Percentiles rank a stretch among this genome's conserved stretches.
These are phyloP conservation scores for Scaptomyza flava DNA, from an alignment of 2,888 invertebrate species.

Conservation along the genomic window DNA sequence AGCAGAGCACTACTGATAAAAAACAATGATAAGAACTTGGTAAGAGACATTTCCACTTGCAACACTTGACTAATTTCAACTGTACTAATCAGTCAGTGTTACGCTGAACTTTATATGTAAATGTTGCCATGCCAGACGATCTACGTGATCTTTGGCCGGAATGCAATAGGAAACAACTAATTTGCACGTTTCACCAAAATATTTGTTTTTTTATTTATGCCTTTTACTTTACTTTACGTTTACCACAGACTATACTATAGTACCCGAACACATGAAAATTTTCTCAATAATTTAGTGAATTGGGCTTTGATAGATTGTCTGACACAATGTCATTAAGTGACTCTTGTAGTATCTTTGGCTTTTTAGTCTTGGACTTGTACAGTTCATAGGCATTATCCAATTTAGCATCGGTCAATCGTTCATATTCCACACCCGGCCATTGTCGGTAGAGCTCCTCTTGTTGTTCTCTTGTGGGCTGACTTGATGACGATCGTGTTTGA, in stretches of 20 bases:
- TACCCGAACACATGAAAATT: neutral
- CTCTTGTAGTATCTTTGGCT: neutral
- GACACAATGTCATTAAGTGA: neutral
- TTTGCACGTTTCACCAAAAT: slow-evolving; percentile 60
- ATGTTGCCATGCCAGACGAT: slow-evolving; percentile 15
- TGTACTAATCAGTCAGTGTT: slow-evolving; percentile 28
- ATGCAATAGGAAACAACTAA: slow-evolving; percentile 56
- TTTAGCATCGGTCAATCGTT: slow-evolving; percentile 62
- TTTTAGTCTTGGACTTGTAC: slow-evolving; percentile 15
- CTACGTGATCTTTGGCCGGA: slow-evolving; percentile 63
- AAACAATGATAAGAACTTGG: slow-evolving; percentile 35
- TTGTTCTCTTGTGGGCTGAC: neutral
- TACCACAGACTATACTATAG: slow-evolving; percentile 12
- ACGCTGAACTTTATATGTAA: slow-evolving; percentile 58
- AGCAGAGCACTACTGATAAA: slow-evolving; percentile 44
- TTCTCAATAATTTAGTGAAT: neutral
- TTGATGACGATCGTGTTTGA: slow-evolving; percentile 2
- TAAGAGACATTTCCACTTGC: slow-evolving; percentile 52
- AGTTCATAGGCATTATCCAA: slow-evolving; percentile 52
- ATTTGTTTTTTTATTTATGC: slow-evolving; percentile 34
- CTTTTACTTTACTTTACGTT: slow-evolving; percentile 8
- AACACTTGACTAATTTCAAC: slow-evolving; percentile 31
- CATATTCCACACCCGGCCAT: slow-evolving; percentile 51
- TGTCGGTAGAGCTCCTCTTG: slow-evolving; percentile 29
- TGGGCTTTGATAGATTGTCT: neutral